Conservation (phyloP, 1,140 invertebrate genomes). For the Euura saliciscinereae region DNA sequence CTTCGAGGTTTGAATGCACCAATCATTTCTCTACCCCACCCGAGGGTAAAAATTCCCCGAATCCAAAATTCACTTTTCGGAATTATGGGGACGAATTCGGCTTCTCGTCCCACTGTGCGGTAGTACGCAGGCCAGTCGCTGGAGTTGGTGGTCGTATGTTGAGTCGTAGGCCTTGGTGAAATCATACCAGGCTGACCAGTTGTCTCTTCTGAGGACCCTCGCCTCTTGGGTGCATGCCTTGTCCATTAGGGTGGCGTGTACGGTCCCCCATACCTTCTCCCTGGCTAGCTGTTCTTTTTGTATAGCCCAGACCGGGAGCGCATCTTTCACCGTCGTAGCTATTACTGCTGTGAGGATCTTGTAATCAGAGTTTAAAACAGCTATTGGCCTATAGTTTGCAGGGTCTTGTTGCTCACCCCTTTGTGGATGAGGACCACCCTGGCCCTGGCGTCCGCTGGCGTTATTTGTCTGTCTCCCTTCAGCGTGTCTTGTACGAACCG, state of each 20-base stretch:
- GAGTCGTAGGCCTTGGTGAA: constrained; percentile 34
- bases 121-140: constrained; percentile 13
- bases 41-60: too few relatives aligned
- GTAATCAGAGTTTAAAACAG: constrained; percentile 28
- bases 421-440: constrained; percentile 10
- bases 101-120: too few relatives aligned
- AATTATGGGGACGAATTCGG: too few relatives aligned
- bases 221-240: constrained; percentile 6
- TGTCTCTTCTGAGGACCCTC: constrained; percentile 19
- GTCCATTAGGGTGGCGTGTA: constrained; percentile 29
- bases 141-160: constrained; percentile 23
- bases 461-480: neutral
- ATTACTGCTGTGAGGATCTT: constrained; percentile 31
- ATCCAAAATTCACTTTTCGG: too few relatives aligned
- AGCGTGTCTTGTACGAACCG: neutral
- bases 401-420: constrained; percentile 19
- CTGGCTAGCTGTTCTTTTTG: constrained; percentile 23
- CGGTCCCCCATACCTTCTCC: constrained; percentile 20
- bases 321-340: constrained; percentile 16
- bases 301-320: constrained; percentile 24
- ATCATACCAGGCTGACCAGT: constrained; percentile 32
- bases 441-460: constrained; percentile 13
- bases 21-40: too few relatives aligned
- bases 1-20: too few relatives aligned
- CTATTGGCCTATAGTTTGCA: constrained; percentile 35